Conservation (phyloP, 2,113 vertebrate genomes). For the Poicephalus meyeri region DNA sequence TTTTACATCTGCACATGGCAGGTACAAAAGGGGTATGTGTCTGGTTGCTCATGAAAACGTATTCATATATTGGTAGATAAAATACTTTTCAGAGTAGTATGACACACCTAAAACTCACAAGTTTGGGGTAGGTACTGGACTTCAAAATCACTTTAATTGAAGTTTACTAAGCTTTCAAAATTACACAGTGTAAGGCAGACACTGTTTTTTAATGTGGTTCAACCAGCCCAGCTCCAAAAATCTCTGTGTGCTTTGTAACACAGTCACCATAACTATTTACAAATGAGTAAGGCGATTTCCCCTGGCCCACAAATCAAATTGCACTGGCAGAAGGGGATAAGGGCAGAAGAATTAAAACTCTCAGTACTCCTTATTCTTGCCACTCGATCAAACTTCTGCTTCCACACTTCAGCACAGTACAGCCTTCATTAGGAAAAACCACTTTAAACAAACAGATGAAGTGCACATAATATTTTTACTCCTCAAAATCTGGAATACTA, state of each 20-base stretch:
- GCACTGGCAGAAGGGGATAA: background rate
- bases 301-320: conserved; percentile 11
- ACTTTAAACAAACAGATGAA: conserved; percentile 80
- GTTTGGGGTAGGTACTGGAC: background rate
- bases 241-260: background rate
- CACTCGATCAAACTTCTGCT: conserved; percentile 29
- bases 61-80: background rate
- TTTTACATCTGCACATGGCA: background rate
- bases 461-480: conserved; percentile 78
- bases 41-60: background rate
- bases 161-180: background rate
- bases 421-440: conserved; percentile 71
- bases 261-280: background rate
- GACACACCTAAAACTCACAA: background rate
- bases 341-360: conserved; percentile 19
- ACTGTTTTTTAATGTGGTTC: background rate
- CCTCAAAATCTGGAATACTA: conserved; percentile 77
- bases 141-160: background rate
- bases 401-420: conserved; percentile 42
- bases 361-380: background rate
- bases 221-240: background rate
- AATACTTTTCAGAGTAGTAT: background rate
- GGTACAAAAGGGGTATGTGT: background rate
- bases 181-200: background rate
- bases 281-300: background rate